phyloP scores from a whole-genome alignment of 2,113 vertebrate species.

The Epinephelus cyanopodus region DNA sequence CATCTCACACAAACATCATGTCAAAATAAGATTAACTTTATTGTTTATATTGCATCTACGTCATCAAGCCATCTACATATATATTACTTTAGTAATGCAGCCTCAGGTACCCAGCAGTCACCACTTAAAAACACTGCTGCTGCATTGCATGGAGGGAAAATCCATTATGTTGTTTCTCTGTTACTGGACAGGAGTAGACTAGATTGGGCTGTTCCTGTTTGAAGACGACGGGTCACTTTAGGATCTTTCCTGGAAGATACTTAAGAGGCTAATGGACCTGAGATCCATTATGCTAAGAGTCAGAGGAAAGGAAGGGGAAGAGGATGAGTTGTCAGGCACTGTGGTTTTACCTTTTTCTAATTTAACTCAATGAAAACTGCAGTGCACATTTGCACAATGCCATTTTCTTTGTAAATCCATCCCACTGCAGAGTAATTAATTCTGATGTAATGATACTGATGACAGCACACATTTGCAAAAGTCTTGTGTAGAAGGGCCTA shows the following conservation, averaged over 20 bases:
- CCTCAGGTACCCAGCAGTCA: slow-evolving; percentile 7
- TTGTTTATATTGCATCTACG: slow-evolving; percentile 1
- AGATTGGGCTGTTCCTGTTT: slow-evolving; percentile 42
- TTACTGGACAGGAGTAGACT: slow-evolving; percentile 26
- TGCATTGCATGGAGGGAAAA: slow-evolving; percentile 32
- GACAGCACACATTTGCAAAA: background rate
- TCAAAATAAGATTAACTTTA: background rate
- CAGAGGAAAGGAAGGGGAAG: background rate
- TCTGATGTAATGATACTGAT: background rate
- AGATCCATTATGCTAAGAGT: slow-evolving; percentile 75
- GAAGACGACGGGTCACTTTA: slow-evolving; percentile 42
- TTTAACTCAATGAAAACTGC: background rate
- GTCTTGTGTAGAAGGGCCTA: background rate
- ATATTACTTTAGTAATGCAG: slow-evolving; percentile 1
- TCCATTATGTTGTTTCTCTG: slow-evolving; percentile 62
- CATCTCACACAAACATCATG: background rate
- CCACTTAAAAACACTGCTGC: slow-evolving; percentile 26
- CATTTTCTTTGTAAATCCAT: background rate
- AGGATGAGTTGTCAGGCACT: slow-evolving; percentile 1
- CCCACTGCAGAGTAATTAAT: background rate
- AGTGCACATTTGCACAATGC: background rate
- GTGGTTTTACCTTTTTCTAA: slow-evolving; percentile 13
- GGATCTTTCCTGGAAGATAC: slow-evolving; percentile 78
- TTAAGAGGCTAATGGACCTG: slow-evolving; percentile 74
- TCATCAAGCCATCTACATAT: background rate